These are phyloP conservation scores for Sturnus vulgaris DNA, from an alignment of 2,113 vertebrate species.

Conservation along the genomic window DNA sequence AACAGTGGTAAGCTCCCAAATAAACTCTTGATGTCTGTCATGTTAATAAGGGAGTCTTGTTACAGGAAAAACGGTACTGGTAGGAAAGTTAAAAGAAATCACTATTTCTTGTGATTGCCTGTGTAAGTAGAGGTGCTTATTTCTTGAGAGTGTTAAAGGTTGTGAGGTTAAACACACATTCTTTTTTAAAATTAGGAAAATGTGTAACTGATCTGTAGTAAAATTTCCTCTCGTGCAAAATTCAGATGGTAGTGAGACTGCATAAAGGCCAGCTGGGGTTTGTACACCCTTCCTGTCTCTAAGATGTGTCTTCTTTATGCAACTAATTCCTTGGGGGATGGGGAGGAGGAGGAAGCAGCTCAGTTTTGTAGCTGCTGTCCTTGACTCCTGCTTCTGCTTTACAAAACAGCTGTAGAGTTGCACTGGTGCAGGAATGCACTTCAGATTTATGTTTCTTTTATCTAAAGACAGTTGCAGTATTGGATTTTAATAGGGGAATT, in stretches of 20 bases:
- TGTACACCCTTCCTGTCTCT: neutral
- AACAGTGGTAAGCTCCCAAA: slow-evolving; percentile 32
- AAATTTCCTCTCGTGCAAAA: neutral
- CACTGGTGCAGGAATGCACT: neutral
- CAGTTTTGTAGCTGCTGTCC: neutral
- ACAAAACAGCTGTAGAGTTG: neutral
- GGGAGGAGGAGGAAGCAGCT: neutral
- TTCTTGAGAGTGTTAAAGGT: neutral
- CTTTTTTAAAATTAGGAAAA: neutral
- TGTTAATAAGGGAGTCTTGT: neutral
- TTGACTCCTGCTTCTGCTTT: neutral
- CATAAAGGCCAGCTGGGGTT: neutral
- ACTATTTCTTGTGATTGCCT: neutral
- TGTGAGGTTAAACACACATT: neutral
- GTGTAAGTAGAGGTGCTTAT: neutral
- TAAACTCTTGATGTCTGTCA: neutral
- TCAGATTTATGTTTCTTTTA: neutral
- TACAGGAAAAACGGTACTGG: neutral
- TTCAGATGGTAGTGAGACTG: neutral
- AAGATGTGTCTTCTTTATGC: neutral
- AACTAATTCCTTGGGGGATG: neutral
- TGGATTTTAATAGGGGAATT: neutral
- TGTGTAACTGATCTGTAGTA: neutral
- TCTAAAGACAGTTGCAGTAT: neutral
- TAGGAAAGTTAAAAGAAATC: neutral